phyloP scores from a whole-genome alignment of 2,113 vertebrate species.

The Kobus ellipsiprymnus region DNA sequence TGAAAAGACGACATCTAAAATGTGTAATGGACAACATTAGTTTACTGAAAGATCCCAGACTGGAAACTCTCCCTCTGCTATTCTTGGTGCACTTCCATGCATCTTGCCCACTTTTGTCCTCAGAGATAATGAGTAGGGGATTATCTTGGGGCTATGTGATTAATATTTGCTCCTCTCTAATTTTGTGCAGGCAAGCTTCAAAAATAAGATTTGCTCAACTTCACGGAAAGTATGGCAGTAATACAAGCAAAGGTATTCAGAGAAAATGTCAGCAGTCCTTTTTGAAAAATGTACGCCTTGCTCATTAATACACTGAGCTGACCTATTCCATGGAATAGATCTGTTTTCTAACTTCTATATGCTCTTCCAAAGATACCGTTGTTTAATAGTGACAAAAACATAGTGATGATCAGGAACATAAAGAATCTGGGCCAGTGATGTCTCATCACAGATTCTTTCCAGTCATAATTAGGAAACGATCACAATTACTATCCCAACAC shows the following conservation, averaged over 20 bases:
- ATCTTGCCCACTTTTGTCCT: background rate
- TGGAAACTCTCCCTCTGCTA: background rate
- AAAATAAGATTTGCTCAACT: background rate
- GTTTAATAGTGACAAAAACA: background rate
- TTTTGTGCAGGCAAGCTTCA: background rate
- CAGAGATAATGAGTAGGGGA: background rate
- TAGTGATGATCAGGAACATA: background rate
- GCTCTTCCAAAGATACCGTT: background rate
- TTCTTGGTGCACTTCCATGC: background rate
- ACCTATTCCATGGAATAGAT: background rate
- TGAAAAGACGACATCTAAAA: conserved; percentile 83
- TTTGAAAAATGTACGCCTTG: background rate
- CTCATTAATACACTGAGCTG: background rate
- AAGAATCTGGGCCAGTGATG: background rate
- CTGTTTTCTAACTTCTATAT: conserved; percentile 35
- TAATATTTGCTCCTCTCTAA: background rate
- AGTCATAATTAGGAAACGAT: background rate
- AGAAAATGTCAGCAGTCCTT: conserved; percentile 1
- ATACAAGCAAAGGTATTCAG: background rate
- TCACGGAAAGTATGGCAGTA: background rate
- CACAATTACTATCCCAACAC: background rate
- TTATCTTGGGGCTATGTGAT: background rate
- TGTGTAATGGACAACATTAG: conserved; percentile 23
- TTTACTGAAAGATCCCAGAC: background rate
- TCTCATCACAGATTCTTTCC: background rate